Conservation (phyloP, 1,140 invertebrate genomes). For the Pygmarrhopalites habei region DNA sequence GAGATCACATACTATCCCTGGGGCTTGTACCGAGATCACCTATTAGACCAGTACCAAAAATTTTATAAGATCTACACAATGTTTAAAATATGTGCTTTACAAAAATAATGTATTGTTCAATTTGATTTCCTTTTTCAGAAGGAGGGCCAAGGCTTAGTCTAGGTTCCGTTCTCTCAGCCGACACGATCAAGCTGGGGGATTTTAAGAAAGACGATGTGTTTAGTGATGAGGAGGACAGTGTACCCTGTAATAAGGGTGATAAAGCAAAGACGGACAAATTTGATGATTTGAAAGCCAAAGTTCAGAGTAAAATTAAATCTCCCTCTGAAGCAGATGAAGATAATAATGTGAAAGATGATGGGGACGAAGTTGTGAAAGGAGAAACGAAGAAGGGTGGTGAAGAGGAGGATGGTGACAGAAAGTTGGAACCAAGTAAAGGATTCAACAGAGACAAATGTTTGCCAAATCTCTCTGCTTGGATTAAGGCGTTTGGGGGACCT, state of each 20-base stretch:
- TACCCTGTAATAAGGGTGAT: neutral
- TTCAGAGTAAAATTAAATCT: neutral
- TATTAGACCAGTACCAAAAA: too few species aligned
- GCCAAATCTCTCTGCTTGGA: constrained; percentile 80
- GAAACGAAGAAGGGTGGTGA: constrained; percentile 39
- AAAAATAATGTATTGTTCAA: too few species aligned
- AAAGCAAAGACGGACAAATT: neutral
- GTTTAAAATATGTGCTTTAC: too few species aligned
- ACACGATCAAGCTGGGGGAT: constrained; percentile 29
- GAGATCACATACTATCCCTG: too few species aligned
- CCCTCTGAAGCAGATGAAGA: neutral
- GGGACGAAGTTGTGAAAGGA: constrained; percentile 33
- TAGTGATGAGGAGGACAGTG: constrained; percentile 26
- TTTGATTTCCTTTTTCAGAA: too few species aligned
- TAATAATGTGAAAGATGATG: neutral
- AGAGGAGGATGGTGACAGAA: constrained; percentile 44
- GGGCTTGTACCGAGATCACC: too few species aligned
- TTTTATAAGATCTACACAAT: too few species aligned
- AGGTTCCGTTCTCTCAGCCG: constrained; percentile 35
- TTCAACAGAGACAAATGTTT: constrained; percentile 58
- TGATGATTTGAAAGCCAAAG: constrained; percentile 12
- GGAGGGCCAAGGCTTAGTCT: constrained; percentile 38
- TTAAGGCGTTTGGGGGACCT: constrained; percentile 79
- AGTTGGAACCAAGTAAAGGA: constrained; percentile 43
- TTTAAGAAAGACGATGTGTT: constrained; percentile 22